Evolutionary conservation across 2,113 vertebrate species (phyloP), one percentile per base, ranked within the genome.

Genomic region (Chaetura pelagica): DNA sequence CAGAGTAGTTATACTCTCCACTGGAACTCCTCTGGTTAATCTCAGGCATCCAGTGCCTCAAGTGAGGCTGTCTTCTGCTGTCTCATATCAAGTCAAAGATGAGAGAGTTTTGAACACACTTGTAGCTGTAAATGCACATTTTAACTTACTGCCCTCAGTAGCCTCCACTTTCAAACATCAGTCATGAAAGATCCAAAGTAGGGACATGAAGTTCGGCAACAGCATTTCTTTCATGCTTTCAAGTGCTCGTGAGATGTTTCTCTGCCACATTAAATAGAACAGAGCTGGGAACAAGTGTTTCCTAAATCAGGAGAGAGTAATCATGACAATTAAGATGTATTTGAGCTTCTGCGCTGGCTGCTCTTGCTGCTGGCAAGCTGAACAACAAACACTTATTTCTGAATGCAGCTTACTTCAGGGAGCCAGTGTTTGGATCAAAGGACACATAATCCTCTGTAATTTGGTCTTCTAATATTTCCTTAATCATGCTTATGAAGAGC

Each of bases 291-390:
- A 91, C 74, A 94, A 94, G 85, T 20, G 40, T 93, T 73, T 74
- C 67, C 55, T 51, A 78, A 89, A 54, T 77, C 80, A 82, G 49
- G 48, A 87, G 82, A 76, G 59, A 54, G 32, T 93, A 91, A 94
- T 94, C 75, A 97, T 49, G 40, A 93, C 83, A 96, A 97, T 97
- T 95, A 96, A 96, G 85, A 88, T n/a, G 46, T 44, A 90, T 96
- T 93, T 84, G 94, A 90, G 89, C 52, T 87, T 86, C 76, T 89
- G 82, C n/a, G 35, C 87, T 54, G 93, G 82, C 97, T 96, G 93
- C 68, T 96, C 63, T 96, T 93, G 72, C 84, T 95, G 83, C 79
- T 74, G 87, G 92, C 69, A 35, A 79, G 51, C 69, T 46, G 54
- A 96, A 84, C 81, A 96, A 88, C 57, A 73, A 67, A 97, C 69